Percentiles rank a stretch among this genome's conserved stretches.
These are phyloP conservation scores for Cardinalis cardinalis DNA, from an alignment of 2,113 vertebrate genomes.

Conservation along the genomic window DNA sequence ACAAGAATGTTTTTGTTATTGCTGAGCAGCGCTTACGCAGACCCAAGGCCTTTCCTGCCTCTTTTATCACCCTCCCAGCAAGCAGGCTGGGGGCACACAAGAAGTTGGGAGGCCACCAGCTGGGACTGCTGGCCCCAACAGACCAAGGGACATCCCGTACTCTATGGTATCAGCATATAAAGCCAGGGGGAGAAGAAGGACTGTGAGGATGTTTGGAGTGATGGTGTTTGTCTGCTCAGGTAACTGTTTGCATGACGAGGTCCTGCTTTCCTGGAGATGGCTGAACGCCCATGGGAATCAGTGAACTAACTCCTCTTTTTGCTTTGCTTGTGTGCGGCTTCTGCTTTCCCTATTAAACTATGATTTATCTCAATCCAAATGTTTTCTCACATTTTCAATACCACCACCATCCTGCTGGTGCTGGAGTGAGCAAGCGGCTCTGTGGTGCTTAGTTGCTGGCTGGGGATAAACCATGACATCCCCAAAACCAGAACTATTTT, in stretches of 20 bases:
- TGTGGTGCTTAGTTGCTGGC: too few species aligned
- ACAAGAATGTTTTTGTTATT: not conserved
- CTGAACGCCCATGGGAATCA: not conserved
- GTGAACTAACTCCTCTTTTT: not conserved
- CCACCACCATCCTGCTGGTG: not conserved
- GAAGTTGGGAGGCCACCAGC: not conserved
- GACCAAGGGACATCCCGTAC: not conserved
- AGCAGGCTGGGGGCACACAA: not conserved
- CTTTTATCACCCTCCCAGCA: not conserved
- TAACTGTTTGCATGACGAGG: rapidly evolving
- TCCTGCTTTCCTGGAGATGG: not conserved
- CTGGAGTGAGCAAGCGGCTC: not conserved
- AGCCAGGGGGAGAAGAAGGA: not conserved
- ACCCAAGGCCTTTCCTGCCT: not conserved
- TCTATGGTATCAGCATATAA: not conserved
- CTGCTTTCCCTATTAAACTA: not conserved
- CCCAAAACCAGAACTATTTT: rapidly evolving
- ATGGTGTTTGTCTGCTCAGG: not conserved
- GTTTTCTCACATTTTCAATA: not conserved
- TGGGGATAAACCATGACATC: not conserved
- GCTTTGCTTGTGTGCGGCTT: not conserved
- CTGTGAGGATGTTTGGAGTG: not conserved
- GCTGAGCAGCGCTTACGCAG: not conserved
- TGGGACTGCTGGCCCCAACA: not conserved
- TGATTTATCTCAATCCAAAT: not conserved